Conservation (phyloP, 1,140 invertebrate genomes). For the Brachionus rubens region DNA sequence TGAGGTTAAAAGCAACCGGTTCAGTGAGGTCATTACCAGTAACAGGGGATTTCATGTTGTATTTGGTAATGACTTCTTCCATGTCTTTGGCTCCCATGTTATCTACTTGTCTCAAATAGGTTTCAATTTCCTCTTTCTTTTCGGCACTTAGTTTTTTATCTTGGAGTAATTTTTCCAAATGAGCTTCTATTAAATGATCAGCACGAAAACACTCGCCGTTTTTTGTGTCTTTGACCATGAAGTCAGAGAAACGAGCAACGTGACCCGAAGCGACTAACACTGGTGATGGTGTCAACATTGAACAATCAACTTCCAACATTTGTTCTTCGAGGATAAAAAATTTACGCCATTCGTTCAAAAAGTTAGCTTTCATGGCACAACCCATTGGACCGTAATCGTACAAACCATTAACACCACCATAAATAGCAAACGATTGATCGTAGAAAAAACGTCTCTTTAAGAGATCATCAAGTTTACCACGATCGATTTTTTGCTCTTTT, state of each 20-base stretch:
- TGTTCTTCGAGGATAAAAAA: constrained; percentile 95
- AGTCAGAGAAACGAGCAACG: constrained; percentile 95
- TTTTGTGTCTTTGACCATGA: constrained; percentile 96
- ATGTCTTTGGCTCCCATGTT: constrained; percentile 85
- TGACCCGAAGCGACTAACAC: constrained; percentile 90
- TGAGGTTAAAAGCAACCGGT: constrained; percentile 95
- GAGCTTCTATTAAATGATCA: constrained; percentile 96
- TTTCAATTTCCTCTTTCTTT: constrained; percentile 63
- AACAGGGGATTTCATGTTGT: constrained; percentile 86
- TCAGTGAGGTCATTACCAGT: constrained; percentile 89
- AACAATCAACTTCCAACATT: constrained; percentile 97
- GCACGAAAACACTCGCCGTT: constrained; percentile 93
- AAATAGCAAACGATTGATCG: constrained; percentile 98
- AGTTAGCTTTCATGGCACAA: constrained; percentile 92
- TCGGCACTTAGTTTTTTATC: constrained; percentile 77
- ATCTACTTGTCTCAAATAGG: constrained; percentile 64
- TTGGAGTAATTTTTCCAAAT: constrained; percentile 79
- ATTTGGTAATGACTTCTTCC: constrained; percentile 75
- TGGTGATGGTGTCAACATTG: constrained; percentile 89
- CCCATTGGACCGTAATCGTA: constrained; percentile 99
- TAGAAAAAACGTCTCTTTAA: constrained; percentile 95
- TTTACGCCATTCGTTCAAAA: constrained; percentile 86
- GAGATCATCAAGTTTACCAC: constrained; percentile 77
- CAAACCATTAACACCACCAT: constrained; percentile 80
- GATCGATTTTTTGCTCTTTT: constrained; percentile 45